A percentile compares a stretch with the other conserved stretches of the same genome.
Evolutionary conservation across 2,888 invertebrate species (phyloP).

Genomic region (Acleris sparsana): DNA sequence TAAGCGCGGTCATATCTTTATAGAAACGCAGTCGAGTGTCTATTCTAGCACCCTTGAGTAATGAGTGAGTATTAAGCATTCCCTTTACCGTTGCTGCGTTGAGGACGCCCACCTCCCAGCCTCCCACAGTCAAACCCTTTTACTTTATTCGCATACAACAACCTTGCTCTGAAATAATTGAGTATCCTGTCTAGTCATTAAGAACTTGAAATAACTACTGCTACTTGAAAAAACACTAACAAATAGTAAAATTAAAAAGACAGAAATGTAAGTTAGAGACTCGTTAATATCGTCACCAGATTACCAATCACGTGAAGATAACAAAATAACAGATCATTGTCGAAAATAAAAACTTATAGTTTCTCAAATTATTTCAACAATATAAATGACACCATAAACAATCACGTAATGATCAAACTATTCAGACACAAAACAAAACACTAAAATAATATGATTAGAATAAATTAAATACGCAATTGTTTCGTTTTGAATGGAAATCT

Average conservation of each 20-base stretch:
- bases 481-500: too few relatives aligned
- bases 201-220: conserved; percentile 1
- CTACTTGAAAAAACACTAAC: conserved; percentile 11
- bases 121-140: conserved; percentile 57
- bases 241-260: conserved; percentile 18
- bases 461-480: too few relatives aligned
- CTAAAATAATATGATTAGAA: too few relatives aligned
- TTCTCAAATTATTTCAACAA: too few relatives aligned
- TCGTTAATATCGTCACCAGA: conserved; percentile 18
- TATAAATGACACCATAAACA: too few relatives aligned
- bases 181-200: conserved; percentile 9
- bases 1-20: conserved; percentile 1
- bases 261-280: conserved; percentile 24
- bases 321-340: conserved; percentile 16
- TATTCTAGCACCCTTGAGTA: conserved; percentile 17
- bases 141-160: conserved; percentile 55
- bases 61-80: conserved; percentile 26
- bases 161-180: conserved; percentile 18
- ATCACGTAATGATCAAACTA: too few relatives aligned
- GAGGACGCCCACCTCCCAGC: conserved; percentile 63
- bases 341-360: background rate
- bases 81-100: conserved; percentile 43
- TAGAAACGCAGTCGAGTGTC: conserved; percentile 15
- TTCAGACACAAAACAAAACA: too few relatives aligned
- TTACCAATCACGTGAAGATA: conserved; percentile 19